Evolutionary conservation across 2,888 invertebrate species (phyloP).

Genomic region (Hemicrepidius hirtus): DNA sequence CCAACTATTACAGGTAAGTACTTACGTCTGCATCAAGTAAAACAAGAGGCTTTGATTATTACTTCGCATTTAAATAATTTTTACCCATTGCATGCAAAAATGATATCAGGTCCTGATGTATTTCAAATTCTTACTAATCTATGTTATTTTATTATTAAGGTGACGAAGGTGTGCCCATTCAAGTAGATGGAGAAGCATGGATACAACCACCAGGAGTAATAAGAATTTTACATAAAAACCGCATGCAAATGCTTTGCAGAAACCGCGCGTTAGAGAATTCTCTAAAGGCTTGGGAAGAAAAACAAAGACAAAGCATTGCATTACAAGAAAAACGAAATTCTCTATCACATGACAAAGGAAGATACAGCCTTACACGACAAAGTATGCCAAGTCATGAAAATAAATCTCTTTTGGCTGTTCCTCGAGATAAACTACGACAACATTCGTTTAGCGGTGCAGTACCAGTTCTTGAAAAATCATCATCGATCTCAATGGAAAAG

Average conservation of each 20-base stretch:
- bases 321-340: constrained; percentile 72
- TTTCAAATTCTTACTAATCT: not conserved
- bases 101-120: too few relatives aligned
- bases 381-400: constrained; percentile 70
- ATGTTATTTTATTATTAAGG: constrained; percentile 68
- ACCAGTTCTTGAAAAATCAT: constrained; percentile 55
- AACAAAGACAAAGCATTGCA: constrained; percentile 79
- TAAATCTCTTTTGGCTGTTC: constrained; percentile 69
- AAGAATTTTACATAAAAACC: constrained; percentile 95
- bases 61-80: too few relatives aligned
- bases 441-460: constrained; percentile 71
- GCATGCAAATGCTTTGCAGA: constrained; percentile 96
- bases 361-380: constrained; percentile 69
- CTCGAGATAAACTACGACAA: constrained; percentile 70
- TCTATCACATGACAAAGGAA: constrained; percentile 68
- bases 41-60: too few relatives aligned
- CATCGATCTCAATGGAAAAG: constrained; percentile 47
- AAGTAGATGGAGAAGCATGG: constrained; percentile 99
- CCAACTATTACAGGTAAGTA: too few relatives aligned
- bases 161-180: constrained; percentile 94
- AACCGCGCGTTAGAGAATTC: constrained; percentile 94
- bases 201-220: constrained; percentile 97
- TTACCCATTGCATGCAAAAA: too few relatives aligned
- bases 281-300: constrained; percentile 90
- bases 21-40: too few relatives aligned